Evolutionary conservation across 2,113 vertebrate species (phyloP).

Genomic region (Platichthys stellatus): DNA sequence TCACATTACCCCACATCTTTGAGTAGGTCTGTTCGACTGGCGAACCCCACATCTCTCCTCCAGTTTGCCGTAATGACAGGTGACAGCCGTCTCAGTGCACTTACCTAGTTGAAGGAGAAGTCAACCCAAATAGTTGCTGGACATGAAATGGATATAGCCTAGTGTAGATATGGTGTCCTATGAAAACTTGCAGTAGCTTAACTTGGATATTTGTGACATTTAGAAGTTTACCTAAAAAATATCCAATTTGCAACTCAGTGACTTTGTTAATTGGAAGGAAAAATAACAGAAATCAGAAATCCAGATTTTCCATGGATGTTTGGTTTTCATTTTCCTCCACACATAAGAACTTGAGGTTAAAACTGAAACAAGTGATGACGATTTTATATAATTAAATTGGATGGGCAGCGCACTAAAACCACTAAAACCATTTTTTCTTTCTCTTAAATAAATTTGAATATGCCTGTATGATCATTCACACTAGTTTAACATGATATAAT

Average conservation of each 20-base stretch:
- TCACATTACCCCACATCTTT: slow-evolving; percentile 72
- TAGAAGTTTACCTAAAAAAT: neutral
- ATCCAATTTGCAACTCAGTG: neutral
- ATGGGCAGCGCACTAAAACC: no score
- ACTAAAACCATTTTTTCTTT: no score
- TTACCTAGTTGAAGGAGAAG: slow-evolving; percentile 60
- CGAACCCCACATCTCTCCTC: slow-evolving; percentile 65
- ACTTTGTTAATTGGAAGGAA: neutral
- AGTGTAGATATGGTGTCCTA: slow-evolving; percentile 7
- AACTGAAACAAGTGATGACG: no score
- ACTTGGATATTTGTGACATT: slow-evolving; percentile 16
- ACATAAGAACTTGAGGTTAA: no score
- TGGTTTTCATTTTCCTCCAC: no score
- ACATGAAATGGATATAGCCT: slow-evolving; percentile 38
- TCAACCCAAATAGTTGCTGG: slow-evolving; percentile 46
- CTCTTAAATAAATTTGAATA: no score
- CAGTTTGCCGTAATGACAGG: slow-evolving; percentile 63
- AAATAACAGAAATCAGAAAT: no score
- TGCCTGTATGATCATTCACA: no score
- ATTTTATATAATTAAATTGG: no score
- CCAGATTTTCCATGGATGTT: no score
- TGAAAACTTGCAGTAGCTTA: slow-evolving; percentile 11
- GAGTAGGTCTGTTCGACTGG: slow-evolving; percentile 59
- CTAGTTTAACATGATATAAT: no score
- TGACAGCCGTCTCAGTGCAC: slow-evolving; percentile 71